phyloP scores from a whole-genome alignment of 2,113 vertebrate species.

The Carollia perspicillata region DNA sequence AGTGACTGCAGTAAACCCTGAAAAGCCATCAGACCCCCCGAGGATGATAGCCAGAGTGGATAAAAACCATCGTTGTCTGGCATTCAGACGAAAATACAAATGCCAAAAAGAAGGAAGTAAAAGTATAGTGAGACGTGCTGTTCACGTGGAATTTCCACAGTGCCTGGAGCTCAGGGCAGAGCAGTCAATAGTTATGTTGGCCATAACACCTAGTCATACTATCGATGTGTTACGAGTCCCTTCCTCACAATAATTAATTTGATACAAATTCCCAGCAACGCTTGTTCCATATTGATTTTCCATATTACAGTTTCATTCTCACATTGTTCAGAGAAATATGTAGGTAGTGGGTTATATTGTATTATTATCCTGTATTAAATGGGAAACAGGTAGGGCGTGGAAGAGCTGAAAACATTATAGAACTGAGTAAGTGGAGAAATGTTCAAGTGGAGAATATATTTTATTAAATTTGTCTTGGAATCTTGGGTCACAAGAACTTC shows the following conservation, averaged over 20 bases:
- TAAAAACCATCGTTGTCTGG: neutral
- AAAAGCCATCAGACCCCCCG: neutral
- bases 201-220: slow-evolving; percentile 48
- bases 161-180: neutral
- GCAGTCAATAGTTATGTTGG: slow-evolving; percentile 34
- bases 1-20: neutral
- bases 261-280: slow-evolving; percentile 62
- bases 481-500: neutral
- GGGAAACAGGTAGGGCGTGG: neutral
- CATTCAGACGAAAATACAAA: slow-evolving; percentile 14
- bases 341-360: neutral
- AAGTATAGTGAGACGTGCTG: neutral
- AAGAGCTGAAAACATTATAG: neutral
- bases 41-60: neutral
- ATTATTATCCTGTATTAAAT: slow-evolving; percentile 43
- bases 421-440: slow-evolving; percentile 19
- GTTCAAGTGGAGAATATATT: neutral
- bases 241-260: slow-evolving; percentile 67
- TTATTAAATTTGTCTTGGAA: slow-evolving; percentile 26
- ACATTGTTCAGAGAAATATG: slow-evolving; percentile 21
- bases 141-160: slow-evolving; percentile 12
- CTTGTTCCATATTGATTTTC: slow-evolving; percentile 56
- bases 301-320: slow-evolving; percentile 48
- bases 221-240: slow-evolving; percentile 25
- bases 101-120: slow-evolving; percentile 23